Evolutionary conservation across 1,140 invertebrate genomes (phyloP), one percentile per base, ranked within the genome.

Genomic region (Drosophila takahashii): DNA sequence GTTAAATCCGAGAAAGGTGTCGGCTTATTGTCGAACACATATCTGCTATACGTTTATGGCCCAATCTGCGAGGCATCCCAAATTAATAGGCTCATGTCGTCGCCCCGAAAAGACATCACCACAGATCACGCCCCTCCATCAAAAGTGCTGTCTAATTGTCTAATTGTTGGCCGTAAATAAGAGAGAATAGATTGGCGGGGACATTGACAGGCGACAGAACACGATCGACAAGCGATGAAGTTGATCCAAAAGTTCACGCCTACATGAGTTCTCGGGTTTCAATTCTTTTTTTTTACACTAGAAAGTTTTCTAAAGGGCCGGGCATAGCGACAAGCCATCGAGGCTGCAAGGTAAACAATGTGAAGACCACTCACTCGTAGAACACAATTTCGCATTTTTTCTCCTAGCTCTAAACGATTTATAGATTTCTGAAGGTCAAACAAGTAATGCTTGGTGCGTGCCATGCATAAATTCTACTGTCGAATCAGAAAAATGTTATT

Each of bases 371-470:
- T 58, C 29, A 22, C 51, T 70, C 39, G 2, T 4, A 11, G 36
- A 13, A 54, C 16, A 47, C 22, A 79, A 71, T 39, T 72, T 64
- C 45, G 44, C 50, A 50, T 80, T 84, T 59, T 60, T 44, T 48
- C 34, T 37, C 41, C 36, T 41, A 57, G 53, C 53, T 18, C 18
- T 72, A 50, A 39, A 47, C 53, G 27, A 71, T 76, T 76, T 76
- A 75, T 87, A 71, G 74, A 67, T 57, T 65, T 71, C 18, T 86
- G 81, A 86, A 86, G 81, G 81, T 86, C 81, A 86, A 42, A 71
- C 74, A 72, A 81, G 64, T 78, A 78, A 79, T 78, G 44, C 41
- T 18, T n/a, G n/a, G 52, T 75, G 74, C 81, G 81, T 86, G 81
- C 58, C 26, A 2, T 22, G 81, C 64, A 87, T 87, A 71, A 64